Evolutionary conservation across 2,797 vertebrate genomes (phyloP), one percentile per base, ranked within the genome.

Genomic region (Buphagus erythrorhynchus): DNA sequence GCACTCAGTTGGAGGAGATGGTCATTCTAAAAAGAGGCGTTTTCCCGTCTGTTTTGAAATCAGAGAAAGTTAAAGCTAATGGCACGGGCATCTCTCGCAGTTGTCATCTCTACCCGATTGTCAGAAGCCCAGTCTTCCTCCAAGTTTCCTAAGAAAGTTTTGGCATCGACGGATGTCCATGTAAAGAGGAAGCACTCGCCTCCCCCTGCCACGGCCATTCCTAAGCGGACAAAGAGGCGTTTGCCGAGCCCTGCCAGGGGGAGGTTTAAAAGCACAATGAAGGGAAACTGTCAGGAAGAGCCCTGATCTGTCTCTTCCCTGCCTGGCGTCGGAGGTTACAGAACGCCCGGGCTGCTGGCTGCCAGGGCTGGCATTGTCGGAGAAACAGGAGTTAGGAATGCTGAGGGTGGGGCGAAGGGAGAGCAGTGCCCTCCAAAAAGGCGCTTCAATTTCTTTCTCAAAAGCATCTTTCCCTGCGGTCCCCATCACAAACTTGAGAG

Each of bases 61-160:
- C 4, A 3, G 42, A 58, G 45, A 12, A 77, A 61, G 72, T 61
- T 52, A 68, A 29, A 67, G 40, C 36, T 59, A 38, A 7, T 26
- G 49, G 52, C 57, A 15, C 10, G 43, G 59, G 54, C 25, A 25
- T 17, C 55, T 46, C 71, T 22, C 81, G 58, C 58, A 79, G n/a
- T 40, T 72, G 83, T 45, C 61, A 8, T 10, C 43, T 20, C 14
- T 36, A 16, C 54, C 24, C 51, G 22, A 16, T 8, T 33, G 59
- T 28, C 62, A 29, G 13, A 46, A 21, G 20, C 3, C 20, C 28
- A 5, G 15, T 63, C 42, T 84, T 69, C 19, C 59, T 29, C 6
- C 52, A 38, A 88, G 61, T 88, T 90, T 52, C 46, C 52, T 20
- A n/a, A 83, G 26, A 65, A 94, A 95, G 86, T 95, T 94, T 81